Evolutionary conservation across 2,888 invertebrate species (phyloP).

Genomic region (Colostygia pectinataria): DNA sequence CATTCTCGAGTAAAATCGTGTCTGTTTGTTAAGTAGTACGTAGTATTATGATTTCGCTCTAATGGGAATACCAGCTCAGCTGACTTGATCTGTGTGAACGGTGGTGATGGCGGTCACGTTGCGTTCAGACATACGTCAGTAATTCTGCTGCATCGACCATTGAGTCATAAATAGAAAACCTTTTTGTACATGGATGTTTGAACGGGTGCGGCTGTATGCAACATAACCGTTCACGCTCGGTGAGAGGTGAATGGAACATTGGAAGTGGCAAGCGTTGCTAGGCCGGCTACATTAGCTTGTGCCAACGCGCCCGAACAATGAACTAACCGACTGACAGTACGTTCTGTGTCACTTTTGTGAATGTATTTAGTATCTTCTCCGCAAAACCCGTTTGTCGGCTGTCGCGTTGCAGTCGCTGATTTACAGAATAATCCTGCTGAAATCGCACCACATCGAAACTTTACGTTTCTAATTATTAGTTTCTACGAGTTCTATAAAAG

Average conservation of each 20-base stretch:
- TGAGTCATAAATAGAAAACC: conserved; percentile 23
- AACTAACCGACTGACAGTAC: conserved; percentile 70
- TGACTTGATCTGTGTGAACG: conserved; percentile 25
- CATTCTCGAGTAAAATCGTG: conserved; percentile 31
- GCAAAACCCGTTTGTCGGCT: conserved; percentile 2
- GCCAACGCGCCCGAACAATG: conserved; percentile 78
- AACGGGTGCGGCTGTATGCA: conserved; percentile 51
- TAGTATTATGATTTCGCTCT: conserved; percentile 24
- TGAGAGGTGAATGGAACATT: conserved; percentile 80
- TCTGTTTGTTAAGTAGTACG: conserved; percentile 15
- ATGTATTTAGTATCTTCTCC: conserved; percentile 30
- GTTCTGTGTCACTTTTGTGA: conserved; percentile 52
- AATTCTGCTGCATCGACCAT: conserved; percentile 23
- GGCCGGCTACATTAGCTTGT: conserved; percentile 74
- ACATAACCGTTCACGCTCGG: conserved; percentile 72
- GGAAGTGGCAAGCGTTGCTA: conserved; percentile 68
- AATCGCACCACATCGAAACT: neutral
- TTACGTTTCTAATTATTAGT: neutral
- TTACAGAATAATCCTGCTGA: neutral
- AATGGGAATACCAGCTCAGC: conserved; percentile 15
- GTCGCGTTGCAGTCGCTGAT: neutral
- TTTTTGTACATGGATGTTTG: conserved; percentile 28
- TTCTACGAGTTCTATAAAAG: neutral
- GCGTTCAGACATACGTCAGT: conserved; percentile 20
- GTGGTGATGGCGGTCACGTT: conserved; percentile 3